Evolutionary conservation across 37 sponge, comb jelly and placozoan species (phyloP).

Genomic region (Agelas oroides): DNA sequence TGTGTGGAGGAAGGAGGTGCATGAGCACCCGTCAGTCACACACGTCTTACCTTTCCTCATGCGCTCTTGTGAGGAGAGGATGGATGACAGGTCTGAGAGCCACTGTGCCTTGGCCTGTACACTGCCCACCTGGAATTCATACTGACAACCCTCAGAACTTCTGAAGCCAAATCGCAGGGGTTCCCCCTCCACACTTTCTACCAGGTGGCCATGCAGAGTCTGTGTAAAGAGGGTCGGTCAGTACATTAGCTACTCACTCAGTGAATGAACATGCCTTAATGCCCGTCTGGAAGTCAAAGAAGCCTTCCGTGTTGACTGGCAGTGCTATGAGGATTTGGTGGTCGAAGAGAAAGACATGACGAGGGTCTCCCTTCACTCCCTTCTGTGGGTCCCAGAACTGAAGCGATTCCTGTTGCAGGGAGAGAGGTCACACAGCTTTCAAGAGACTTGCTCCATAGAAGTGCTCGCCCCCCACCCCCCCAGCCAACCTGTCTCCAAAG

Average conservation of each 20-base stretch:
- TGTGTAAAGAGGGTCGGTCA: not conserved
- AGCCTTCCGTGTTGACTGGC: conserved; percentile 44
- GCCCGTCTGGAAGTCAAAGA: conserved; percentile 47
- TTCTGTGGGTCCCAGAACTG: conserved; percentile 40
- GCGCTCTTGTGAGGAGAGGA: conserved; percentile 9
- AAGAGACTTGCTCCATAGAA: not conserved
- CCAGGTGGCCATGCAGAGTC: conserved; percentile 5
- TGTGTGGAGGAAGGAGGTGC: too few relatives aligned
- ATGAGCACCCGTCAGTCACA: not conserved
- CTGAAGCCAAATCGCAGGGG: conserved; percentile 5
- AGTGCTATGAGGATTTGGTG: conserved; percentile 47
- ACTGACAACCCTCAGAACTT: not conserved
- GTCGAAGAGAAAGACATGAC: conserved; percentile 68
- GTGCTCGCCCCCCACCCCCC: too few relatives aligned
- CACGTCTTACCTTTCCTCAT: conserved; percentile 5
- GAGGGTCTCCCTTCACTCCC: conserved; percentile 21
- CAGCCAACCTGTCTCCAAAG: conserved; percentile 44
- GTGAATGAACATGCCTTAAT: conserved; percentile 19
- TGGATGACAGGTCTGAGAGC: conserved; percentile 5
- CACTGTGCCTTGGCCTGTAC: conserved; percentile 22
- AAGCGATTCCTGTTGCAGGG: conserved; percentile 9
- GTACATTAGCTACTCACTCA: too few relatives aligned
- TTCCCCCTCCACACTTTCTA: conserved; percentile 9
- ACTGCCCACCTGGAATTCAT: conserved; percentile 1
- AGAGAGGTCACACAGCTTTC: not conserved